Evolutionary conservation across 1,140 invertebrate species (phyloP).

Genomic region (Acyrthosiphon pisum): DNA sequence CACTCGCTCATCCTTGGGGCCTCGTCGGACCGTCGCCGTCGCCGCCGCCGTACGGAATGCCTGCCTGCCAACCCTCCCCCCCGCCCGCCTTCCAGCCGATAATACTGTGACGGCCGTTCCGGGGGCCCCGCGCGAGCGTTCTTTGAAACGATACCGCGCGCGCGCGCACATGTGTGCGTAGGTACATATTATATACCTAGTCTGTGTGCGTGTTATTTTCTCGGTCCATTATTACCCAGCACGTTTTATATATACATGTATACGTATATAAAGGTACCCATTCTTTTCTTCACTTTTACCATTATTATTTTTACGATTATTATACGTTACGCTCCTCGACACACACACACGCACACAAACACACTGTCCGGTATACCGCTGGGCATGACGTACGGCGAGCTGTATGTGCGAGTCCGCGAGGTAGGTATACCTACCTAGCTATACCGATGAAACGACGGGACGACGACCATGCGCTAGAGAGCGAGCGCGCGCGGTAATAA

Average conservation of each 20-base stretch:
- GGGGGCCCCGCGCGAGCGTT: slow-evolving; percentile 30
- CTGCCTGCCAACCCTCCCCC: slow-evolving; percentile 28
- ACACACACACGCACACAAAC: slow-evolving; percentile 10
- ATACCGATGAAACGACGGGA: background rate
- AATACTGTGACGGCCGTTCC: slow-evolving; percentile 17
- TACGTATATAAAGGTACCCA: background rate
- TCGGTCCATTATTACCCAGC: slow-evolving; percentile 56
- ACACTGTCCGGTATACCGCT: slow-evolving; percentile 34
- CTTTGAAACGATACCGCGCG: slow-evolving; percentile 55
- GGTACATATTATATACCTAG: background rate
- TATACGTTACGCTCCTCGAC: slow-evolving; percentile 47
- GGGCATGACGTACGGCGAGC: slow-evolving; percentile 1
- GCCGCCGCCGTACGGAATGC: slow-evolving; percentile 30
- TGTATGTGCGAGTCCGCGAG: background rate
- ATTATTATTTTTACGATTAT: slow-evolving; percentile 53
- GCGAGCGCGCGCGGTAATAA: background rate
- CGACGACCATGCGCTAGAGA: background rate
- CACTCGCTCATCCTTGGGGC: slow-evolving; percentile 55
- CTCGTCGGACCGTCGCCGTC: slow-evolving; percentile 9
- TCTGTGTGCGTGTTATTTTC: slow-evolving; percentile 39
- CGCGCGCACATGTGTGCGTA: background rate
- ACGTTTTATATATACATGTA: slow-evolving; percentile 15
- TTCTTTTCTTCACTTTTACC: slow-evolving; percentile 36
- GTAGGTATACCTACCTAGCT: no score
- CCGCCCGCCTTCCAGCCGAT: background rate